phyloP scores from a whole-genome alignment of 2,113 vertebrate species.

The Centrocercus urophasianus region DNA sequence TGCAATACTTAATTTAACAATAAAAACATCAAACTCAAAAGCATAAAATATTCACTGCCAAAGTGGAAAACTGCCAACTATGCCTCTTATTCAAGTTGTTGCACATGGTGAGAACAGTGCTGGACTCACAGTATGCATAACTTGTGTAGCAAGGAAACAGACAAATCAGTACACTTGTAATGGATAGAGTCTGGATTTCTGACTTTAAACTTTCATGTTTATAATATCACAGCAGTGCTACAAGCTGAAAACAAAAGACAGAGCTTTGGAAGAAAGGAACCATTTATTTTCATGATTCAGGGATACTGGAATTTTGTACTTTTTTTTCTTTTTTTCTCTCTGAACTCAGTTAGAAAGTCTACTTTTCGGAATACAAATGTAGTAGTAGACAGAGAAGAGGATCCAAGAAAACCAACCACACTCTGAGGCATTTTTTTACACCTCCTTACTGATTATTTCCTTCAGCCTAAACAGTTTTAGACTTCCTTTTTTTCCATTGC shows the following conservation, averaged over 20 bases:
- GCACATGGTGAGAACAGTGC: not conserved
- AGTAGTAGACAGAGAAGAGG: not conserved
- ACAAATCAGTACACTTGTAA: not conserved
- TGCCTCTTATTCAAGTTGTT: not conserved
- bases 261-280: not conserved
- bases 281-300: not conserved
- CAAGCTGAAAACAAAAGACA: not conserved
- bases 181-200: not conserved
- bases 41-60: not conserved
- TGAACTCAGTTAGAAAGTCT: not conserved
- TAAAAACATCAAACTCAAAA: conserved; percentile 30
- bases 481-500: not conserved
- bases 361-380: not conserved
- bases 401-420: not conserved
- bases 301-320: not conserved
- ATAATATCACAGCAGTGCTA: not conserved
- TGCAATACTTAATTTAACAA: conserved; percentile 15
- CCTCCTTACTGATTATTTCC: not conserved
- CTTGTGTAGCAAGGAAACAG: not conserved
- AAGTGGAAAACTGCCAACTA: not conserved
- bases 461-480: not conserved
- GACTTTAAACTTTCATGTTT: not conserved
- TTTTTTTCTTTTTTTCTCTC: no score
- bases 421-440: not conserved
- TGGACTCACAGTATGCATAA: not conserved